Evolutionary conservation across 2,797 vertebrate species (phyloP).

Genomic region (Spea hammondii): DNA sequence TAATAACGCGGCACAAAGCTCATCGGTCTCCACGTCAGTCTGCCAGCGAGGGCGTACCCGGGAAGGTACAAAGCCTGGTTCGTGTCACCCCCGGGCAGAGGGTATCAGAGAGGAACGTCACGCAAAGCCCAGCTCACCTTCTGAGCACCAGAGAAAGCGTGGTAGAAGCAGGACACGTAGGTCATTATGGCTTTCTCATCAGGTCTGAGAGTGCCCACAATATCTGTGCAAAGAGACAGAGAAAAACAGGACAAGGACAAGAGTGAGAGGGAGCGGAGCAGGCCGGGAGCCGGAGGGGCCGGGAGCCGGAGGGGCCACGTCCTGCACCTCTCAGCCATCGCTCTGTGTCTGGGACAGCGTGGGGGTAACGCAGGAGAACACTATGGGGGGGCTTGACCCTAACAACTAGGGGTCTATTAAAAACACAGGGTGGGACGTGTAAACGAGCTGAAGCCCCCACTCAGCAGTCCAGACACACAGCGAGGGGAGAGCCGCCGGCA

Average conservation of each 20-base stretch:
- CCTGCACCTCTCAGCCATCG: constrained; percentile 48
- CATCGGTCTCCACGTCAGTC: too few species aligned
- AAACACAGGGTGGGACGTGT: not conserved
- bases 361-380: not conserved
- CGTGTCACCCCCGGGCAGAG: not conserved
- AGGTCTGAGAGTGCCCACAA: constrained; percentile 91
- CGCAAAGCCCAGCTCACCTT: constrained; percentile 80
- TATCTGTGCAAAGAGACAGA: constrained; percentile 77
- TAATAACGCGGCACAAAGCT: too few species aligned
- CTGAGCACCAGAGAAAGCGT: constrained; percentile 96
- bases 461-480: constrained; percentile 35
- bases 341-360: not conserved
- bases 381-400: not conserved
- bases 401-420: not conserved
- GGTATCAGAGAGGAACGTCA: too few species aligned
- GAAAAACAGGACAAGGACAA: constrained; percentile 56
- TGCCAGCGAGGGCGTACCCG: too few species aligned
- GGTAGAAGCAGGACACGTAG: constrained; percentile 98
- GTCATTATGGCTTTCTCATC: constrained; percentile 99
- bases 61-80: not conserved
- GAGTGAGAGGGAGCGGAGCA: constrained; percentile 57
- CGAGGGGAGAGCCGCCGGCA: constrained; percentile 45
- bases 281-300: constrained; percentile 2
- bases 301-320: constrained; percentile 16
- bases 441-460: not conserved